phyloP scores from a whole-genome alignment of 2,797 vertebrate genomes.

The Sebastes nivosus region DNA sequence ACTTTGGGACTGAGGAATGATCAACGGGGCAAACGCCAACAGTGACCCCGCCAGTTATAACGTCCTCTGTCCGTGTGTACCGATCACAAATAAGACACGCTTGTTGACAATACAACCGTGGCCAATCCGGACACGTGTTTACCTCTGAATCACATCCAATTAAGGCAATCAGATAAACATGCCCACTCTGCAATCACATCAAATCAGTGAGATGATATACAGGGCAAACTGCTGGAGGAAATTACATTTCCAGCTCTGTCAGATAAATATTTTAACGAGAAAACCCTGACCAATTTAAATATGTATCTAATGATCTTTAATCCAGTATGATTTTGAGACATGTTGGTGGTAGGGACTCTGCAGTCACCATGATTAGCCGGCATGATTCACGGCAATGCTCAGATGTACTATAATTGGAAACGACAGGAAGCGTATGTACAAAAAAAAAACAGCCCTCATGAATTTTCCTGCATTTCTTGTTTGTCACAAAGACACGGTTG shows the following conservation, averaged over 20 bases:
- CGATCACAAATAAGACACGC: conserved; percentile 30
- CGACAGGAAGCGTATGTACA: conserved; percentile 27
- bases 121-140: conserved; percentile 45
- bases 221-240: conserved; percentile 17
- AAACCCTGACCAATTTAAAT: conserved; percentile 34
- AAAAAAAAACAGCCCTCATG: neutral
- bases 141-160: conserved; percentile 64
- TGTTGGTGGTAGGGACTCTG: neutral
- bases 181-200: conserved; percentile 44
- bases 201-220: conserved; percentile 50
- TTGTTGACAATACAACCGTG: conserved; percentile 17
- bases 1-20: conserved; percentile 44
- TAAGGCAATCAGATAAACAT: conserved; percentile 59
- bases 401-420: conserved; percentile 29
- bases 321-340: conserved; percentile 21
- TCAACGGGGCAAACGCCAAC: conserved; percentile 36
- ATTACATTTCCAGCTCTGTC: conserved; percentile 38
- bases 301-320: conserved; percentile 40
- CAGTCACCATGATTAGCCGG: neutral
- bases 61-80: conserved; percentile 12
- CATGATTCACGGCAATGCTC: neutral
- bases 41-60: conserved; percentile 19
- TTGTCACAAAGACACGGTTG: neutral
- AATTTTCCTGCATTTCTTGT: conserved; percentile 6
- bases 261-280: conserved; percentile 41